Conservation (phyloP, 2,797 vertebrate genomes). For the Alfaro cultratus region DNA sequence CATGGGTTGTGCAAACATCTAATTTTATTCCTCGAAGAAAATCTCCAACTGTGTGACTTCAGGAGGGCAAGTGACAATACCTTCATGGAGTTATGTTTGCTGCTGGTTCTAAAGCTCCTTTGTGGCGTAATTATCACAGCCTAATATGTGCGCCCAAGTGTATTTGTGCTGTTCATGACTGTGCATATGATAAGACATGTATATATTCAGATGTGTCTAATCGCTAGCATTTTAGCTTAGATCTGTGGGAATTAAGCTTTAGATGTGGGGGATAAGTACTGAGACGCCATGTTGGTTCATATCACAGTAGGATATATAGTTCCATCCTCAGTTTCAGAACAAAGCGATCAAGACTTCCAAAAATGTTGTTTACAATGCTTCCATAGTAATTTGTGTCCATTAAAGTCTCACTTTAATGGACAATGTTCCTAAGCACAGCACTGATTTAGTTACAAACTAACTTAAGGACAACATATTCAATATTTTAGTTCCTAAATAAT, state of each 20-base stretch:
- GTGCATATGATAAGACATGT: conserved; percentile 18
- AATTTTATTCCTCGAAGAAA: conserved; percentile 27
- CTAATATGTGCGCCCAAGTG: conserved; percentile 32
- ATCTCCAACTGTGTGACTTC: conserved; percentile 27
- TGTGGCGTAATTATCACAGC: conserved; percentile 20
- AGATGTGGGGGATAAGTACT: conserved; percentile 36
- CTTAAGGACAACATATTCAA: background rate
- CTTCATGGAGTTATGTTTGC: conserved; percentile 33
- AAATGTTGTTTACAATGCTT: conserved; percentile 29
- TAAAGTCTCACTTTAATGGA: background rate
- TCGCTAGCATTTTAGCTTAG: conserved; percentile 31
- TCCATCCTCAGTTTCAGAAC: conserved; percentile 25
- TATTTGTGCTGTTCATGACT: conserved; percentile 22
- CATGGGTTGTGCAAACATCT: conserved; percentile 17
- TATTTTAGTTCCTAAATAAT: background rate
- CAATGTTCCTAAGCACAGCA: background rate
- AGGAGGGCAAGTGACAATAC: conserved; percentile 42
- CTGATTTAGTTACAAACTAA: background rate
- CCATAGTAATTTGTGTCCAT: conserved; percentile 28
- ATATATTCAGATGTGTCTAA: conserved; percentile 8
- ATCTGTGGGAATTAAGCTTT: conserved; percentile 41
- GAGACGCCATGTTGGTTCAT: conserved; percentile 46
- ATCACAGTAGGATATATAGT: conserved; percentile 26
- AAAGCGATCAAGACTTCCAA: conserved; percentile 39
- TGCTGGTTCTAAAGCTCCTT: conserved; percentile 37